Base-by-base conservation (phyloP, 2,888 invertebrate species). In the Phortica magna region DNA sequence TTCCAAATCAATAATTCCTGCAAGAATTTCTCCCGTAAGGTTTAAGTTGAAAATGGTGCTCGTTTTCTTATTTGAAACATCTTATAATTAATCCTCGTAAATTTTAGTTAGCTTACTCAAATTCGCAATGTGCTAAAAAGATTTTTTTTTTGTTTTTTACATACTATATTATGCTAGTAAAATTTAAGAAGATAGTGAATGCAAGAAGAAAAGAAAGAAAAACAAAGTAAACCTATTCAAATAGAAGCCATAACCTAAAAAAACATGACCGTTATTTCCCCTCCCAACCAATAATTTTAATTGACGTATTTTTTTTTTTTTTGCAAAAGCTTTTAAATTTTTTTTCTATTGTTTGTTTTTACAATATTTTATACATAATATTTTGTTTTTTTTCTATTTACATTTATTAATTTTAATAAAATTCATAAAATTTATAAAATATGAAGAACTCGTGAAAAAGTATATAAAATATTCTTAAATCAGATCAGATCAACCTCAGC, bases 401-500 rank as follows among this genome's bases (percentile, higher is more conserved):
- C 4, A 59, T 17, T 59, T 3, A 5, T 59, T 59, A 9, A 12
- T 17, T 59, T 9, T 19, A n/a, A 14, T 9, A 59, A 17, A 59
- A 59, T 59, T 59, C 7, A 59, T 59, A 12, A 48, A 48, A 12
- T 48, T 48, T 48, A 48, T 14, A 6, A 48, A 48, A 61, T 39
- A 73, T 64, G 64, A 39, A 76, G 64, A 48, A 48, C 48, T 14
- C 48, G 14, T 48, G 14, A 48, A 48, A 67, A 68, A 76, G 19
- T 48, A 68, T 5, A 67, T 39, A 77, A 78, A 55, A 75, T 48
- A 12, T 48, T 48, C 48, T 12, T 48, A 83, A 81, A 79, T 88
- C 80, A 83, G 81, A 87, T 85, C 88, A 87, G 83, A 85, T 83
- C 83, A 84, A 90, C 90, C 91, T 90, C 90, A 90, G 90, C 90